Evolutionary conservation across 2,797 vertebrate genomes (phyloP).

Genomic region (Sarcoramphus papa): DNA sequence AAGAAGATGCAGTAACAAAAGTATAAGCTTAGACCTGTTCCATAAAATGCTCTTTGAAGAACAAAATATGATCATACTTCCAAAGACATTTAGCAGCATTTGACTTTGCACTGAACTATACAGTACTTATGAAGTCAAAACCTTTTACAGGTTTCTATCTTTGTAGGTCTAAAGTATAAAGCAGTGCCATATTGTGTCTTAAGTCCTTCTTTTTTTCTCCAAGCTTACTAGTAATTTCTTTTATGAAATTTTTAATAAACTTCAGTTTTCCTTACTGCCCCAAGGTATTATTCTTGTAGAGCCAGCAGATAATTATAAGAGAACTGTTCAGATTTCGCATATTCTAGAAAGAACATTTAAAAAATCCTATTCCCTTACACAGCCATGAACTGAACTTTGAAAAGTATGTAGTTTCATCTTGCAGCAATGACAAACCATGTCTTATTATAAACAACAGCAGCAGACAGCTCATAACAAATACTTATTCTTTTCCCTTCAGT

Average conservation of each 20-base stretch:
- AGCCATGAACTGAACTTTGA: neutral
- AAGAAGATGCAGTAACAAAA: neutral
- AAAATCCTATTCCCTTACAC: neutral
- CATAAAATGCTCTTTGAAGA: slow-evolving; percentile 16
- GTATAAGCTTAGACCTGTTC: neutral
- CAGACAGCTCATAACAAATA: neutral
- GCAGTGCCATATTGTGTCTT: neutral
- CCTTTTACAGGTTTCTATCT: neutral
- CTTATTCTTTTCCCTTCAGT: neutral
- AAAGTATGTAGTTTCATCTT: neutral
- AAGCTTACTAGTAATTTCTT: neutral
- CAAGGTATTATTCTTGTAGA: slow-evolving; percentile 31
- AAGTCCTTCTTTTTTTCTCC: neutral
- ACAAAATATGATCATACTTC: neutral
- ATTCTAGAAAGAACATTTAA: neutral
- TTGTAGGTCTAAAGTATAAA: neutral
- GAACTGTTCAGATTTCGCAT: neutral
- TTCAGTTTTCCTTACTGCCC: slow-evolving; percentile 18
- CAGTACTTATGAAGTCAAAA: neutral
- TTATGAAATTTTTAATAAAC: slow-evolving; percentile 52
- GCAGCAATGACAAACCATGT: neutral
- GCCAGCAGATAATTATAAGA: neutral
- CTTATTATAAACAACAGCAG: neutral
- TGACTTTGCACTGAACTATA: neutral
- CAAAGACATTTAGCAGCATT: neutral